Percentiles rank a stretch among this genome's conserved stretches.
Conservation (phyloP, 1,140 invertebrate species). For the Laupala kohalensis region DNA sequence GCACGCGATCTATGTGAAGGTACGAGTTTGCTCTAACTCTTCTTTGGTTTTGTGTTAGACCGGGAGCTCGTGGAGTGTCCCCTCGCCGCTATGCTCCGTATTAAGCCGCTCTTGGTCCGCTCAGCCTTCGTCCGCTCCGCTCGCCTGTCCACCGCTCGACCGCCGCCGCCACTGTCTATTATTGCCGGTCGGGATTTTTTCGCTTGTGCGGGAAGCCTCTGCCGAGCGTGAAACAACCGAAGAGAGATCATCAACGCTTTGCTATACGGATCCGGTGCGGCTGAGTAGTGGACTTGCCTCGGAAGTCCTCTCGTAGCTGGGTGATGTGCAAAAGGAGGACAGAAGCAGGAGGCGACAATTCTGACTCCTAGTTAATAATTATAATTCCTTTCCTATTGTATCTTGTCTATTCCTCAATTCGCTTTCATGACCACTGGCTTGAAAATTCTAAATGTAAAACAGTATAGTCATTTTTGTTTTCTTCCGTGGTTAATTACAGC, state of each 20-base stretch:
- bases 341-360: background rate
- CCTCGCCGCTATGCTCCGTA: conserved; percentile 14
- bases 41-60: conserved; percentile 13
- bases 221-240: background rate
- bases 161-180: background rate
- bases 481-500: background rate
- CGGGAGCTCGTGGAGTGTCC: conserved; percentile 10
- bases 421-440: background rate
- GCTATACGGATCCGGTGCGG: background rate
- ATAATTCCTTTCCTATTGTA: background rate
- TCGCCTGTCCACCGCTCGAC: conserved; percentile 5
- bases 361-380: background rate
- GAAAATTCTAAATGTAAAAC: background rate
- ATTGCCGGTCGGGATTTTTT: conserved; percentile 7
- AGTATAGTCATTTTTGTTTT: background rate
- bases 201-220: conserved; percentile 13
- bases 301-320: background rate
- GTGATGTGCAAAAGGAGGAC: background rate
- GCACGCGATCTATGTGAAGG: background rate
- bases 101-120: conserved; percentile 12
- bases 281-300: too few species aligned
- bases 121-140: conserved; percentile 5
- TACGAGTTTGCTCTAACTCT: conserved; percentile 8
- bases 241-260: background rate
- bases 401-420: background rate